A percentile compares a stretch with the other conserved stretches of the same genome.
phyloP scores from a whole-genome alignment of 2,797 vertebrate species.

The Poeciliopsis presidionis region DNA sequence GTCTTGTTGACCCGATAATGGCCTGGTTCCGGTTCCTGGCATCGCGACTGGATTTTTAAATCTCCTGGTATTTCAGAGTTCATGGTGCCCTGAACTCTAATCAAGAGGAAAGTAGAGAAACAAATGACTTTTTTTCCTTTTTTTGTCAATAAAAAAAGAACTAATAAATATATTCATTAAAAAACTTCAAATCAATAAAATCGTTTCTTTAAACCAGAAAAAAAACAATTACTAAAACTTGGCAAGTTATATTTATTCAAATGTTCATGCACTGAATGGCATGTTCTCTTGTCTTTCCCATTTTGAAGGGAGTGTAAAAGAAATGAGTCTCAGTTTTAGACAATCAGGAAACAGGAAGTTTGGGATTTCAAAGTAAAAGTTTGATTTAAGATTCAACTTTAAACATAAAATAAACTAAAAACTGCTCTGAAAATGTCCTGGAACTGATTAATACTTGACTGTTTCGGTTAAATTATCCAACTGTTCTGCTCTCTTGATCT shows the following conservation, averaged over 20 bases:
- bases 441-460: not conserved
- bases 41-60: too few relatives aligned
- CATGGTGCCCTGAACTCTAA: not conserved
- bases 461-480: not conserved
- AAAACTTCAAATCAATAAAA: too few relatives aligned
- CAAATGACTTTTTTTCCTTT: too few relatives aligned
- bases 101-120: not conserved
- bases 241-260: not conserved
- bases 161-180: too few relatives aligned
- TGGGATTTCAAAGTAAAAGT: not conserved
- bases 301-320: not conserved
- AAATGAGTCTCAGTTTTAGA: not conserved
- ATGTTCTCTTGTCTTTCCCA: not conserved
- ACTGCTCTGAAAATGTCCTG: too few relatives aligned
- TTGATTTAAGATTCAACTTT: not conserved
- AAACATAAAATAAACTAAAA: not conserved
- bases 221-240: not conserved
- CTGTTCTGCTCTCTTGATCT: not conserved
- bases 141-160: not conserved
- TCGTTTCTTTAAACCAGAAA: not conserved
- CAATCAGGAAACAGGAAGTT: not conserved
- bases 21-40: too few relatives aligned
- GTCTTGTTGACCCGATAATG: too few relatives aligned
- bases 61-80: not conserved
- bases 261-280: not conserved